Evolutionary conservation across 2,888 invertebrate genomes (phyloP).

Genomic region (Lepeophtheirus nordmannii): DNA sequence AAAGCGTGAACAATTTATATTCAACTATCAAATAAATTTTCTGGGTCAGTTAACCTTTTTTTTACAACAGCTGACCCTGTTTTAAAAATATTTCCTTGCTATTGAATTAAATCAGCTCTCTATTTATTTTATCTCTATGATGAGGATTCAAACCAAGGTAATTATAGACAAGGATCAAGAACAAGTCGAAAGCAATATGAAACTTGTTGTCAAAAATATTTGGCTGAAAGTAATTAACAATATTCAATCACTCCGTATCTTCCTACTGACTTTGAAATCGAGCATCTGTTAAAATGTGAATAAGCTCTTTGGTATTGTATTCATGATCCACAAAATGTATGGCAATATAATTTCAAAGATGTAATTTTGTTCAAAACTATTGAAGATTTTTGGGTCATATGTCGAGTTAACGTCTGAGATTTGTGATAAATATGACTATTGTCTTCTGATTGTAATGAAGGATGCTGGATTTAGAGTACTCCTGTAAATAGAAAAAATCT

Average conservation of each 20-base stretch:
- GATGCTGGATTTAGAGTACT: slow-evolving; percentile 72
- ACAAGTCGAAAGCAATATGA: background rate
- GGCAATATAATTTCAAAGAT: slow-evolving; percentile 33
- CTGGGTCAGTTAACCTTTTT: no score
- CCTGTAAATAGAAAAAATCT: background rate
- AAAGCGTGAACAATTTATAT: no score
- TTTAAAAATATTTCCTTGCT: no score
- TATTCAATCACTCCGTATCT: background rate
- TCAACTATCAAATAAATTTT: no score
- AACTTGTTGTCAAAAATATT: background rate
- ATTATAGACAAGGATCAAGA: background rate
- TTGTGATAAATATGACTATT: slow-evolving; percentile 59
- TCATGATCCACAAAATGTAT: background rate
- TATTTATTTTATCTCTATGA: no score
- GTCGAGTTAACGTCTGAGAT: slow-evolving; percentile 74
- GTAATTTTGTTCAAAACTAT: slow-evolving; percentile 90
- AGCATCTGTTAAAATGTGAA: background rate
- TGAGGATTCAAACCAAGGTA: no score
- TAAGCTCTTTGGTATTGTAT: slow-evolving; percentile 15
- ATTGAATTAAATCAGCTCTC: no score
- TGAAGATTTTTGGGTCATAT: slow-evolving; percentile 96
- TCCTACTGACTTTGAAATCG: background rate
- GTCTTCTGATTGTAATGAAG: slow-evolving; percentile 69
- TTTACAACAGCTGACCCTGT: no score
- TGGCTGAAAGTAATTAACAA: background rate